Evolutionary conservation across 2,113 vertebrate species (phyloP), one percentile per base, ranked within the genome.

Genomic region (Ursus arctos): DNA sequence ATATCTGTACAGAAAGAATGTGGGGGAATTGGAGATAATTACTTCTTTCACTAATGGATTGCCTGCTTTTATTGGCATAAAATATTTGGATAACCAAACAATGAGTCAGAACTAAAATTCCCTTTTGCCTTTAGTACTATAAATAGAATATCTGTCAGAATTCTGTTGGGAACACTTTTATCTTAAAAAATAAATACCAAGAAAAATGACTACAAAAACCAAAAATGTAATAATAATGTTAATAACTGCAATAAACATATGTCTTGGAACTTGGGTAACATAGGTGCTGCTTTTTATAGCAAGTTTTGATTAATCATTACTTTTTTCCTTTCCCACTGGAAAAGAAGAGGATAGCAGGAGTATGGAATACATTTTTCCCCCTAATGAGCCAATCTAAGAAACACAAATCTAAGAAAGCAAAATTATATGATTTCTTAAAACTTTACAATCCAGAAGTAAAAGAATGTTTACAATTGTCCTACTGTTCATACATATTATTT

Each of bases 21-120:
- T 65, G 84, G 28, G 93, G 86, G 88, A 74, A 51, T 77, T 95
- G 13, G 36, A 96, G 43, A 59, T 95, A 76, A 91, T 98, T 97
- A 77, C 86, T 92, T 94, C 93, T 97, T 95, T 67, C 71, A 97
- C 59, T 91, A 95, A 97, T 96, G 49, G 67, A 81, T 97, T 36
- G 43, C 49, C 47, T 97, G 22, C 21, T 94, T 91, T 96, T 98
- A 85, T 93, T 91, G 94, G 47, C 91, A 94, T 97, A 88, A 98
- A 95, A 83, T 98, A 97, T 97, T 97, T 97, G 96, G 57, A 91
- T 94, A 97, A 77, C 13, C 59, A 91, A 96, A 95, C 72, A 94
- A 72, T 92, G 97, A 93, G 51, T 97, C 88, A 95, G 21, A 91
- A 97, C 22, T 91, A 92, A 97, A 97, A 90, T 85, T 47, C 18